These are phyloP conservation scores for Mylabris phalerata DNA, from an alignment of 1,140 invertebrate genomes.

Conservation along the genomic window DNA sequence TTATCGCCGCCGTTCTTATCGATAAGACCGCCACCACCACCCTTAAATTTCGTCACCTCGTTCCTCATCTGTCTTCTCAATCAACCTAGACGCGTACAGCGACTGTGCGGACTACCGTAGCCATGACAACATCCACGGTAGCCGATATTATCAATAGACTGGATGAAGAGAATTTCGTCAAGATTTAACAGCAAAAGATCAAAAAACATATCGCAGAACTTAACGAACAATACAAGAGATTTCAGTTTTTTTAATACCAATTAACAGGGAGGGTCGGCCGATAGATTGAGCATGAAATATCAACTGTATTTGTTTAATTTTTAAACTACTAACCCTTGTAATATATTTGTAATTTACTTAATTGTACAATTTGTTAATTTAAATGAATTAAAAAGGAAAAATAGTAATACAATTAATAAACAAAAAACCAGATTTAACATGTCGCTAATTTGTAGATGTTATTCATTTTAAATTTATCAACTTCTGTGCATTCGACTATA, in stretches of 20 bases:
- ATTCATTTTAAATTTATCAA: conserved; percentile 14
- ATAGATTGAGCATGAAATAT: conserved; percentile 1
- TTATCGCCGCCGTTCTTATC: no score
- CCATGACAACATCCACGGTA: background rate
- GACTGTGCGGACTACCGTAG: conserved; percentile 5
- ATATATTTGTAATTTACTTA: conserved; percentile 16
- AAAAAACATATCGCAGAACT: no score
- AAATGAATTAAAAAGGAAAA: no score
- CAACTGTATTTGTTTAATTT: background rate
- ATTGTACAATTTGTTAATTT: conserved; percentile 21
- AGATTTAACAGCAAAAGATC: no score
- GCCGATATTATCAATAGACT: no score
- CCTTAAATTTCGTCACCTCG: conserved; percentile 6
- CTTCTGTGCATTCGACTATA: conserved; percentile 17
- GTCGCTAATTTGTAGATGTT: conserved; percentile 25
- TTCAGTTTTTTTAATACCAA: no score
- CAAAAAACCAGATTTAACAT: conserved; percentile 8
- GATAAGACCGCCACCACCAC: conserved; percentile 1
- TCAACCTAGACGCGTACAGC: conserved; percentile 2
- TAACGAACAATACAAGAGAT: no score
- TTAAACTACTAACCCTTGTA: conserved; percentile 8
- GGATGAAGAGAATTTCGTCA: no score
- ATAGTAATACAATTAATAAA: no score
- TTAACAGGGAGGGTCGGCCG: background rate
- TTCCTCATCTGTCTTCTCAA: conserved; percentile 12